These are phyloP conservation scores for Schizopygopsis pylzovi DNA, from an alignment of 2,797 vertebrate species.

Conservation along the genomic window DNA sequence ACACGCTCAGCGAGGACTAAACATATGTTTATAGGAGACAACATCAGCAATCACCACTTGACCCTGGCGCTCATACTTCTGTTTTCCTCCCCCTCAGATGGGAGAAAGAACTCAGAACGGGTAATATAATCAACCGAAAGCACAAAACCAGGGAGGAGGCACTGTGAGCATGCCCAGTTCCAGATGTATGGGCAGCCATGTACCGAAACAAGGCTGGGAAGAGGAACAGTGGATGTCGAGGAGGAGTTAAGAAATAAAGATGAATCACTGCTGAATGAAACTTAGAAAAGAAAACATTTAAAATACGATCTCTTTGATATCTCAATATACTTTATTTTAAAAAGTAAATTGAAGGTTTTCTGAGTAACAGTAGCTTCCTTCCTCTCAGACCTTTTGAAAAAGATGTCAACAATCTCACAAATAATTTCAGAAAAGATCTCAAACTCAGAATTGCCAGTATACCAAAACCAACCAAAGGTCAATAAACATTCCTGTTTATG, in stretches of 20 bases:
- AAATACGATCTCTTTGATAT: neutral
- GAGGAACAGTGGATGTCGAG: conserved; percentile 63
- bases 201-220: conserved; percentile 73
- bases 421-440: neutral
- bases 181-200: conserved; percentile 83
- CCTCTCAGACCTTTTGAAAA: neutral
- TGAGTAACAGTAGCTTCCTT: neutral
- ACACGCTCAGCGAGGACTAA: conserved; percentile 77
- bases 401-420: neutral
- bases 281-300: neutral
- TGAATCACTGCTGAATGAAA: conserved; percentile 20
- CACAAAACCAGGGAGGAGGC: conserved; percentile 79
- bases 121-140: conserved; percentile 83
- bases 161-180: conserved; percentile 79
- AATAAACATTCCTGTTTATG: neutral
- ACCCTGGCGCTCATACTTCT: conserved; percentile 77
- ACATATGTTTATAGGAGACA: conserved; percentile 82
- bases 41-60: conserved; percentile 85
- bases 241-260: conserved; percentile 61
- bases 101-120: conserved; percentile 72
- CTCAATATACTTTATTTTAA: neutral
- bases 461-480: neutral
- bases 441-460: neutral
- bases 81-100: conserved; percentile 53
- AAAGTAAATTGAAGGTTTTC: neutral